Evolutionary conservation across 2,113 vertebrate species (phyloP).

Genomic region (Amazona vittata): DNA sequence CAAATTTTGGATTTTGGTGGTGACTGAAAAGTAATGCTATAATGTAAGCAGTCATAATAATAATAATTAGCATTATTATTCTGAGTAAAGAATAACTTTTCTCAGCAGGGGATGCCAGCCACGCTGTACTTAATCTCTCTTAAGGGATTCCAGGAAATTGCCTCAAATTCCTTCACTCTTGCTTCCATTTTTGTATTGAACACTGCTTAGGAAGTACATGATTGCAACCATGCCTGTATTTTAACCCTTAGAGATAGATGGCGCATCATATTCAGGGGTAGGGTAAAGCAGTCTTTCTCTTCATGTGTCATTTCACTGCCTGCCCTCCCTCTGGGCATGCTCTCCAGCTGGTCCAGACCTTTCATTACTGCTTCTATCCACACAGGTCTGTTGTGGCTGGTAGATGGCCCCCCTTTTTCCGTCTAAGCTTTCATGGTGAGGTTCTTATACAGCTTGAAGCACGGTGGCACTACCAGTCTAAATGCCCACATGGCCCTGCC

Average conservation of each 20-base stretch:
- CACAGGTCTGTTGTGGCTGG: neutral
- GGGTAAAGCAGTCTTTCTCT: neutral
- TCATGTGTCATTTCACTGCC: neutral
- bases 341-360: neutral
- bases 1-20: neutral
- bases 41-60: conserved; percentile 3
- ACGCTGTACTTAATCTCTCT: conserved; percentile 2
- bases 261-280: neutral
- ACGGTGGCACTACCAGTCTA: neutral
- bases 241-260: neutral
- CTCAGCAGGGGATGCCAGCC: neutral
- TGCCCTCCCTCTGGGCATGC: neutral
- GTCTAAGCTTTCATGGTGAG: neutral
- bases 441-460: neutral
- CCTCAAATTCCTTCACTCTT: neutral
- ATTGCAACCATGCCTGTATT: neutral
- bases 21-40: neutral
- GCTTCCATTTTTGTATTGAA: neutral
- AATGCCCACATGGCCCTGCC: neutral
- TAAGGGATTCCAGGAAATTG: neutral
- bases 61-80: conserved; percentile 43
- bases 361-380: neutral
- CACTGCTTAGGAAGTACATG: neutral
- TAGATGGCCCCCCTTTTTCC: neutral
- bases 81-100: conserved; percentile 17